Evolutionary conservation across 2,797 vertebrate genomes (phyloP).

Genomic region (Macroramphosus scolopax): DNA sequence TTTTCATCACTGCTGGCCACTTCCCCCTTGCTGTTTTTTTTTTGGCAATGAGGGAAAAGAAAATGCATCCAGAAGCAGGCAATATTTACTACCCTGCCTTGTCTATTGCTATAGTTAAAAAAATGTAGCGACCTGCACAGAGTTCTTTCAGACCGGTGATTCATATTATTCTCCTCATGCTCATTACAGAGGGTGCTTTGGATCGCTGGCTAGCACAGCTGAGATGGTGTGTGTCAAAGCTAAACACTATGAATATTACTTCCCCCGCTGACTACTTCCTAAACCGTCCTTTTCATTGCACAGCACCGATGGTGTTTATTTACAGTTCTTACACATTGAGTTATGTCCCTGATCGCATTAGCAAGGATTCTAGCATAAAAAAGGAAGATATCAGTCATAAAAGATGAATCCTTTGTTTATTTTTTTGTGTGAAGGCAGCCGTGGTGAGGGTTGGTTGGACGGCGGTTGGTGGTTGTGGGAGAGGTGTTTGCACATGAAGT

Average conservation of each 20-base stretch:
- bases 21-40: constrained; percentile 26
- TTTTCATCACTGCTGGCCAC: constrained; percentile 66
- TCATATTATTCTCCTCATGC: constrained; percentile 50
- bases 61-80: constrained; percentile 54
- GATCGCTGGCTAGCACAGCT: constrained; percentile 40
- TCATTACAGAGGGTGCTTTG: constrained; percentile 38
- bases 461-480: constrained; percentile 35
- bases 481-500: constrained; percentile 63
- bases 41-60: constrained; percentile 36
- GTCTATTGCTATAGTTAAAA: constrained; percentile 47
- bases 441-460: constrained; percentile 20
- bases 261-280: constrained; percentile 35
- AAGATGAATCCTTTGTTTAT: constrained; percentile 35
- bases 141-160: constrained; percentile 47
- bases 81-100: constrained; percentile 53
- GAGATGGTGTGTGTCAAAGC: constrained; percentile 61
- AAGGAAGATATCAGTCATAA: constrained; percentile 37
- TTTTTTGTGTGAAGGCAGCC: constrained; percentile 42
- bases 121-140: constrained; percentile 23
- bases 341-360: constrained; percentile 18
- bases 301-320: constrained; percentile 44
- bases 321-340: constrained; percentile 29
- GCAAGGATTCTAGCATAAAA: constrained; percentile 31
- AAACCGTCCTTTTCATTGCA: constrained; percentile 44
- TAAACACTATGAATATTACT: constrained; percentile 45